Percentiles rank a stretch among this genome's conserved stretches.
Conservation (phyloP, 2,888 invertebrate genomes). For the Nasonovia ribisnigri region DNA sequence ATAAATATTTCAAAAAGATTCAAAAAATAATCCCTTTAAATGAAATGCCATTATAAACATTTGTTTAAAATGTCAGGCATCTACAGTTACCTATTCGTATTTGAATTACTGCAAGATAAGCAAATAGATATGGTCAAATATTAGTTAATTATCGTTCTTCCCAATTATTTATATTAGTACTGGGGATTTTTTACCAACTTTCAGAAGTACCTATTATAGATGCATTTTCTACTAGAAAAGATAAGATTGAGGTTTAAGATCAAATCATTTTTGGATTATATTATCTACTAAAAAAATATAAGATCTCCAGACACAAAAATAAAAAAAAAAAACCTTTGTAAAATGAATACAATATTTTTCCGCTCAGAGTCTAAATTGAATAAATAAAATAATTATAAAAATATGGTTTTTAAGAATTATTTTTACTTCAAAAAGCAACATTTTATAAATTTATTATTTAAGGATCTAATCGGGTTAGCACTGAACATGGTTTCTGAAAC, state of each 20-base stretch:
- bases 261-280: background rate
- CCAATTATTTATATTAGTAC: background rate
- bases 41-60: too few species aligned
- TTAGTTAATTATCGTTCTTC: background rate
- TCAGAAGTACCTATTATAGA: background rate
- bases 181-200: background rate
- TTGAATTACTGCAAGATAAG: background rate
- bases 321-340: background rate
- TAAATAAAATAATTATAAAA: background rate
- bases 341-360: background rate
- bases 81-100: background rate
- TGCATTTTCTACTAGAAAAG: background rate
- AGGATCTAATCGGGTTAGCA: background rate
- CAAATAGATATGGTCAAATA: background rate
- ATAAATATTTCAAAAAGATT: too few species aligned
- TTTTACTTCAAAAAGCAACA: background rate
- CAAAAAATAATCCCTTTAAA: too few species aligned
- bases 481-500: too few species aligned
- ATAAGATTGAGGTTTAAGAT: background rate
- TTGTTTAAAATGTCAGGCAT: background rate
- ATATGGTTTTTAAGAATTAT: background rate
- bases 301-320: background rate
- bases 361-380: background rate
- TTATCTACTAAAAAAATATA: background rate
- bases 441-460: background rate